Percentiles rank a stretch among this genome's conserved stretches.
Evolutionary conservation across 2,797 vertebrate species (phyloP).

Genomic region (Ispidina picta): DNA sequence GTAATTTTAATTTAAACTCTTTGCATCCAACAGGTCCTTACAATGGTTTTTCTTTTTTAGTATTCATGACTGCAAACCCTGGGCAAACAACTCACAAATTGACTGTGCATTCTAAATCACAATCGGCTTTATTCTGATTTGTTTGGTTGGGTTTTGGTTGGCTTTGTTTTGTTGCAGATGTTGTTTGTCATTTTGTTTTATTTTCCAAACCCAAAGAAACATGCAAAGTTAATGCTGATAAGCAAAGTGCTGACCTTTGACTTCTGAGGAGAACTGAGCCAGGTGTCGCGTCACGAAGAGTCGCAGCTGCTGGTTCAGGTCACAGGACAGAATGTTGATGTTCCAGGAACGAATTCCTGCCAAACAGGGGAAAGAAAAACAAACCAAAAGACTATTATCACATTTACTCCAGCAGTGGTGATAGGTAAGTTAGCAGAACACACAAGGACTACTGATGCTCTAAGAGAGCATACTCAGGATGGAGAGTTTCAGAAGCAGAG

Average conservation of each 20-base stretch:
- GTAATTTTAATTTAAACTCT: not conserved
- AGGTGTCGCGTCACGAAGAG: conserved; percentile 90
- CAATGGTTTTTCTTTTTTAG: not conserved
- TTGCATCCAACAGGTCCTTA: not conserved
- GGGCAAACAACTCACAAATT: not conserved
- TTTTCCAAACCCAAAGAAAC: not conserved
- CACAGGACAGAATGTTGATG: conserved; percentile 81
- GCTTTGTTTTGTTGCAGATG: no score
- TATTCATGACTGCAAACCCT: not conserved
- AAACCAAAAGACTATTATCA: not conserved
- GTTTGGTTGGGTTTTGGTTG: no score
- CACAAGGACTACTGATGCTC: not conserved
- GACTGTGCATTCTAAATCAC: not conserved
- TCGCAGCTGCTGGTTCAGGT: conserved; percentile 90
- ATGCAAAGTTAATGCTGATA: not conserved
- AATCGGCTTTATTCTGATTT: not conserved
- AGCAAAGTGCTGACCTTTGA: conserved; percentile 88
- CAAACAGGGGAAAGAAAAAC: not conserved
- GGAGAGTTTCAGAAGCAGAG: not conserved
- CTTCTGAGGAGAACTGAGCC: conserved; percentile 93
- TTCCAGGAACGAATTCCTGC: conserved; percentile 91
- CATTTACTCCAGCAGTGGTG: not conserved
- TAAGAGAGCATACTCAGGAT: not conserved
- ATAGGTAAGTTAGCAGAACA: not conserved
- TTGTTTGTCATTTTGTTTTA: no score